A percentile compares a stretch with the other conserved stretches of the same genome.
phyloP scores from a whole-genome alignment of 2,113 vertebrate species.

The Athene cunicularia region DNA sequence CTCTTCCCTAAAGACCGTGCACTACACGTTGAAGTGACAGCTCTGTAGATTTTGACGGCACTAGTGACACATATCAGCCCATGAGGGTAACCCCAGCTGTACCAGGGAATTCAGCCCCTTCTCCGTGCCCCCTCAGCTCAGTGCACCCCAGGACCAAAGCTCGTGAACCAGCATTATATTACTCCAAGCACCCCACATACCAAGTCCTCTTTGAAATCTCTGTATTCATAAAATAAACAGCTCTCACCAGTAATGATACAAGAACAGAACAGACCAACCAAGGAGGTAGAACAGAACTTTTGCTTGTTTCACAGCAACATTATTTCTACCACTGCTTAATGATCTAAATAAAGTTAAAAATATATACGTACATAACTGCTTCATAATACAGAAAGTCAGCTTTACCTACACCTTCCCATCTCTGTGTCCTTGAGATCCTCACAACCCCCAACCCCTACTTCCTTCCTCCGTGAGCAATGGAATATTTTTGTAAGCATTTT shows the following conservation, averaged over 20 bases:
- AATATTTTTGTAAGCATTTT: conserved; percentile 12
- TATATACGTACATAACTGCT: accelerated
- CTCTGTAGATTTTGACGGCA: not conserved
- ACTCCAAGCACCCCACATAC: not conserved
- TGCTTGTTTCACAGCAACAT: not conserved
- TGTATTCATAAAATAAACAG: too few species aligned
- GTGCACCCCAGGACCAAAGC: not conserved
- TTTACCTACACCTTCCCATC: not conserved
- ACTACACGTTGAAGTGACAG: not conserved
- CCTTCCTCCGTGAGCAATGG: not conserved
- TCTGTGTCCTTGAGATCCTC: not conserved
- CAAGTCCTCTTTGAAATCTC: not conserved
- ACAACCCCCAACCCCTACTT: not conserved
- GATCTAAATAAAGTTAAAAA: not conserved
- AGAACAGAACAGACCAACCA: not conserved
- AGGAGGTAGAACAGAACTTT: not conserved
- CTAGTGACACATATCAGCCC: not conserved
- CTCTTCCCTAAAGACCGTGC: not conserved
- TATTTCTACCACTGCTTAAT: not conserved
- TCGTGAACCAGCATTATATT: not conserved
- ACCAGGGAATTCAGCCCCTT: not conserved
- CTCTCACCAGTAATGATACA: not conserved
- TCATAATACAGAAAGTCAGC: not conserved
- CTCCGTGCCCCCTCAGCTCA: not conserved
- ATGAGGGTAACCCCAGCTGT: not conserved